Evolutionary conservation across 2,797 vertebrate genomes (phyloP).

Genomic region (Premnoplex brunnescens): DNA sequence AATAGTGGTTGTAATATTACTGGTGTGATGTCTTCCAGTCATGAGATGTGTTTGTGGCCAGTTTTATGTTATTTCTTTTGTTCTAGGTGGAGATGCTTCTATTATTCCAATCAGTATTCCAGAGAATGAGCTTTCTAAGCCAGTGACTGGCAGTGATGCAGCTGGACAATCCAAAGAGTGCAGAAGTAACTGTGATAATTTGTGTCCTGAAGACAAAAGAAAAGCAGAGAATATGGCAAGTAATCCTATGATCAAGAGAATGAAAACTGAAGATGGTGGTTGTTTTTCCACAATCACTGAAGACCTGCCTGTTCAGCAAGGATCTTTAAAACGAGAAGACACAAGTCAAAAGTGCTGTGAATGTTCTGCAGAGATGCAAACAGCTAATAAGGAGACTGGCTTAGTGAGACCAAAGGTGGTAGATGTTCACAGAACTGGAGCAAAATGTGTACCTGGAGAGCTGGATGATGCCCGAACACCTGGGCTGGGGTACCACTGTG

Average conservation of each 20-base stretch:
- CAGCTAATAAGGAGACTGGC: background rate
- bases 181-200: background rate
- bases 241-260: slow-evolving; percentile 39
- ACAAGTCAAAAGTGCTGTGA: background rate
- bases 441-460: slow-evolving; percentile 88
- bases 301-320: background rate
- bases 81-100: slow-evolving; percentile 92
- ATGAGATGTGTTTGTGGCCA: rapidly evolving
- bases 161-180: background rate
- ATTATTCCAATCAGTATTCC: slow-evolving; percentile 85
- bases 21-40: background rate
- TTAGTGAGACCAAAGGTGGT: background rate
- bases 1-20: background rate
- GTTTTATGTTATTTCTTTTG: background rate
- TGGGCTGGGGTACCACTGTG: slow-evolving; percentile 82
- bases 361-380: background rate
- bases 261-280: background rate
- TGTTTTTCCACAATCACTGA: background rate
- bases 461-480: slow-evolving; percentile 75
- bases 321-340: background rate
- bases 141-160: slow-evolving; percentile 11
- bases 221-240: slow-evolving; percentile 11
- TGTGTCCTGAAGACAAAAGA: slow-evolving; percentile 65
- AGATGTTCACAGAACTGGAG: slow-evolving; percentile 90
- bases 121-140: slow-evolving; percentile 75